A percentile compares a stretch with the other conserved stretches of the same genome.
Evolutionary conservation across 2,797 vertebrate genomes (phyloP).

Genomic region (Linurgus olivaceus): DNA sequence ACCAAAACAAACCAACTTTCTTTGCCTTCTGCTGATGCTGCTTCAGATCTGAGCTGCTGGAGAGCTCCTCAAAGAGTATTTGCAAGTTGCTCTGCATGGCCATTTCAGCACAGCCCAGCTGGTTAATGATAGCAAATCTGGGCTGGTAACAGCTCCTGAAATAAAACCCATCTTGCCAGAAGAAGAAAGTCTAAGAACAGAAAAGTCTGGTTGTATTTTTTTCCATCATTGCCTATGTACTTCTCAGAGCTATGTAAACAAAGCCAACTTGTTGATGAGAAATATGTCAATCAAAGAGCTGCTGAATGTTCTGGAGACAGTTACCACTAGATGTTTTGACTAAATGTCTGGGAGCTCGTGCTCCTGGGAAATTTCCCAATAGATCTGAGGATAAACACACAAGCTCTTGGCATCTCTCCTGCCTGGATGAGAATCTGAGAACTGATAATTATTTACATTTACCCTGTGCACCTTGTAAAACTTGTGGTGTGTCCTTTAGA

Average conservation of each 20-base stretch:
- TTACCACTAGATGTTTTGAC: slow-evolving; percentile 62
- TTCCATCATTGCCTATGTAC: slow-evolving; percentile 26
- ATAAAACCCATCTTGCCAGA: slow-evolving; percentile 15
- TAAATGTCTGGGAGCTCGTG: slow-evolving; percentile 56
- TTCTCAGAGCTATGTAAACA: slow-evolving; percentile 46
- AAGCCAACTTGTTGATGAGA: slow-evolving; percentile 68
- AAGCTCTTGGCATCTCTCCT: slow-evolving; percentile 30
- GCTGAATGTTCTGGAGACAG: slow-evolving; percentile 64
- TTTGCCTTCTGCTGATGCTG: not conserved
- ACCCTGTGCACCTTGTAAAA: not conserved
- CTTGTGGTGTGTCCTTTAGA: not conserved
- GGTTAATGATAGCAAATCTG: slow-evolving; percentile 13
- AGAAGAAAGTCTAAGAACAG: slow-evolving; percentile 39
- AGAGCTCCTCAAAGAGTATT: not conserved
- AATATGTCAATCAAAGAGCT: slow-evolving; percentile 65
- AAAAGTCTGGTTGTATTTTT: slow-evolving; percentile 30
- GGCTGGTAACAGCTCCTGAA: not conserved
- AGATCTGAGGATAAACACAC: slow-evolving; percentile 62
- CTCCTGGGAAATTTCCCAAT: slow-evolving; percentile 56
- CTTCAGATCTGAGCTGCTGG: not conserved
- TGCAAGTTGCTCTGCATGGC: slow-evolving; percentile 12
- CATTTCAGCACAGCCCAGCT: not conserved
- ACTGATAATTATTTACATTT: slow-evolving; percentile 45
- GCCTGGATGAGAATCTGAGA: not conserved
- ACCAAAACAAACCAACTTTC: not conserved